Percentiles rank a stretch among this genome's conserved stretches.
Conservation (phyloP, 1,140 invertebrate genomes). For the Hirudo medicinalis region DNA sequence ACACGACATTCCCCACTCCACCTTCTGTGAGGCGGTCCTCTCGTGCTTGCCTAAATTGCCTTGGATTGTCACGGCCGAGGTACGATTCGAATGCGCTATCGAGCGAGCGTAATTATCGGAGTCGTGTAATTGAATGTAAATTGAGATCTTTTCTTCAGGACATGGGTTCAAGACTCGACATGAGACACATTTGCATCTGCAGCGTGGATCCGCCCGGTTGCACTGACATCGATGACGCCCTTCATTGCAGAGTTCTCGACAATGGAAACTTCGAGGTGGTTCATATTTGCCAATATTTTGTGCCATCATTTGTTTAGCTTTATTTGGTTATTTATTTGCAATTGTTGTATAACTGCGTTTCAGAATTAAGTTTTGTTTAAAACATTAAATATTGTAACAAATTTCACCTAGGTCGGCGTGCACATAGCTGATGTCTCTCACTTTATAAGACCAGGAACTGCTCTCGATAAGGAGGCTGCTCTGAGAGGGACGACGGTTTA, state of each 20-base stretch:
- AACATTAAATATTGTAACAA: too few relatives aligned
- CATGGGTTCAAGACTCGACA: slow-evolving; percentile 60
- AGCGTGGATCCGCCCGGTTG: slow-evolving; percentile 97
- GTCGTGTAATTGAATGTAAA: too few relatives aligned
- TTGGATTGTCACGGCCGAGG: slow-evolving; percentile 72
- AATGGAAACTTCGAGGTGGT: slow-evolving; percentile 62
- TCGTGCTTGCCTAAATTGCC: slow-evolving; percentile 77
- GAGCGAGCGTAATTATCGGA: too few relatives aligned
- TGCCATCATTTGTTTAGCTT: too few relatives aligned
- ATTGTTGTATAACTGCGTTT: too few relatives aligned
- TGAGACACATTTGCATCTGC: slow-evolving; percentile 72
- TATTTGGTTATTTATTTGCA: too few relatives aligned
- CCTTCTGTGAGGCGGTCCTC: slow-evolving; percentile 84
- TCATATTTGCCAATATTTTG: too few relatives aligned
- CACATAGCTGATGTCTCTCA: slow-evolving; percentile 44
- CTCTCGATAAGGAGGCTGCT: slow-evolving; percentile 39
- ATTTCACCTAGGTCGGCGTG: slow-evolving; percentile 36
- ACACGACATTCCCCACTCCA: slow-evolving; percentile 87
- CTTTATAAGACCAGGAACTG: slow-evolving; percentile 40
- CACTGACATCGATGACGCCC: slow-evolving; percentile 96
- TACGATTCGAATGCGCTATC: slow-evolving; percentile 29
- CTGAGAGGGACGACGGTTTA: slow-evolving; percentile 42
- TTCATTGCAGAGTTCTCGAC: slow-evolving; percentile 67
- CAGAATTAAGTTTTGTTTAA: too few relatives aligned
- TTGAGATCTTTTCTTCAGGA: slow-evolving; percentile 49